Evolutionary conservation across 2,888 invertebrate species (phyloP).

Genomic region (Campoplex nolae): DNA sequence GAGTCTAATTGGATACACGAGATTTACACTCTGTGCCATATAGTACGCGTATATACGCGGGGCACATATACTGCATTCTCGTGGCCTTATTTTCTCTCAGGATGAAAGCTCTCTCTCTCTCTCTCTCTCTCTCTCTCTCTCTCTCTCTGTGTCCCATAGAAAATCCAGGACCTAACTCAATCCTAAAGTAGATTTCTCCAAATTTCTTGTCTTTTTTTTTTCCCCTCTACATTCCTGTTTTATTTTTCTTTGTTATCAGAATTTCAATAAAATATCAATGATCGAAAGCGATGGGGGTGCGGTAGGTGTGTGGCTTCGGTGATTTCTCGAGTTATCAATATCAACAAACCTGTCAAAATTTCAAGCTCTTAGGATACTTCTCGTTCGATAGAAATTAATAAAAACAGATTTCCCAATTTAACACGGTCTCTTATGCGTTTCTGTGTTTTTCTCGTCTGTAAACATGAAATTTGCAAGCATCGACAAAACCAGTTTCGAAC

Average conservation of each 20-base stretch:
- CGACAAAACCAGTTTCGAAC: no score
- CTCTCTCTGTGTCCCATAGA: neutral
- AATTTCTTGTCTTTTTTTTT: neutral
- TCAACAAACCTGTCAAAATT: no score
- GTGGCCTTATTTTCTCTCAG: constrained; percentile 48
- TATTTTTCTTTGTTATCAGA: neutral
- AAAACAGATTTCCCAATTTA: no score
- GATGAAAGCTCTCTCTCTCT: constrained; percentile 11
- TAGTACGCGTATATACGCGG: constrained; percentile 1
- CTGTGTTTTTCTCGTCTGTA: no score
- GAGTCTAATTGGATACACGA: constrained; percentile 83
- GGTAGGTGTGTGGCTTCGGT: no score
- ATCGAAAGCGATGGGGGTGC: no score
- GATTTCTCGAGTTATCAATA: no score
- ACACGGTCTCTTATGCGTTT: no score
- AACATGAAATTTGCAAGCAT: no score
- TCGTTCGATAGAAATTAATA: no score
- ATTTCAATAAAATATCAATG: neutral
- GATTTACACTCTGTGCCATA: constrained; percentile 72
- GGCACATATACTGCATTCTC: constrained; percentile 25
- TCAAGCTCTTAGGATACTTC: no score
- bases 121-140: no score
- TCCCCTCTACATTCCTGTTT: neutral
- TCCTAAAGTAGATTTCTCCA: neutral
- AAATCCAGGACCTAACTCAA: constrained; percentile 28